phyloP scores from a whole-genome alignment of 1,140 invertebrate genomes.

The Nebria ingens region DNA sequence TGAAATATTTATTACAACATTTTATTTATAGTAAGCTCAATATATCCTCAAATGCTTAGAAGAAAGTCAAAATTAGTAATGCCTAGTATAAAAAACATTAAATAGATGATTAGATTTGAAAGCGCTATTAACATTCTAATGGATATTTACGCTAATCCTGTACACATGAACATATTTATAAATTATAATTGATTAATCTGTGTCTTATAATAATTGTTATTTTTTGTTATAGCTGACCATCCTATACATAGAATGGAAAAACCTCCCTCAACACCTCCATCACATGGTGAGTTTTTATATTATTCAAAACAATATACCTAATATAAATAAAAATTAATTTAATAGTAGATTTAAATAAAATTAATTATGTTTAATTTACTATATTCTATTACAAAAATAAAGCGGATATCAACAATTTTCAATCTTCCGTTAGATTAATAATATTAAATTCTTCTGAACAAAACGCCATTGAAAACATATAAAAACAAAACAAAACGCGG shows the following conservation, averaged over 20 bases:
- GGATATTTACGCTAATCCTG: background rate
- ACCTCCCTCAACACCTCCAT: slow-evolving; percentile 31
- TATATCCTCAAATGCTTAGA: no score
- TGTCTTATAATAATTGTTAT: background rate
- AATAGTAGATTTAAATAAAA: background rate
- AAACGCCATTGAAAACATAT: no score
- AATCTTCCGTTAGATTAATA: background rate
- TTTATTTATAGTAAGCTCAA: no score
- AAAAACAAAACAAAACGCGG: no score
- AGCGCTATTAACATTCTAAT: background rate
- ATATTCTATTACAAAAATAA: background rate
- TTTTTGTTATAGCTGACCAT: slow-evolving; percentile 29
- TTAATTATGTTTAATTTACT: background rate
- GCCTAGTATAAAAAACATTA: no score
- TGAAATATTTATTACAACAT: no score
- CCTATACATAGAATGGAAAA: slow-evolving; percentile 28
- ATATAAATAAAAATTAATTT: background rate
- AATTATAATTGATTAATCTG: background rate
- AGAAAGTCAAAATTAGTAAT: no score
- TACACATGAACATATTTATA: background rate
- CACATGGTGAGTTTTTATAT: slow-evolving; percentile 30
- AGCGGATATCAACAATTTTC: background rate
- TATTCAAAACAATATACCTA: background rate
- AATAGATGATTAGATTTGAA: no score
- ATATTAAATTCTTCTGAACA: background rate